A percentile compares a stretch with the other conserved stretches of the same genome.
Conservation (phyloP, 2,888 invertebrate genomes). For the Eurois occulta region DNA sequence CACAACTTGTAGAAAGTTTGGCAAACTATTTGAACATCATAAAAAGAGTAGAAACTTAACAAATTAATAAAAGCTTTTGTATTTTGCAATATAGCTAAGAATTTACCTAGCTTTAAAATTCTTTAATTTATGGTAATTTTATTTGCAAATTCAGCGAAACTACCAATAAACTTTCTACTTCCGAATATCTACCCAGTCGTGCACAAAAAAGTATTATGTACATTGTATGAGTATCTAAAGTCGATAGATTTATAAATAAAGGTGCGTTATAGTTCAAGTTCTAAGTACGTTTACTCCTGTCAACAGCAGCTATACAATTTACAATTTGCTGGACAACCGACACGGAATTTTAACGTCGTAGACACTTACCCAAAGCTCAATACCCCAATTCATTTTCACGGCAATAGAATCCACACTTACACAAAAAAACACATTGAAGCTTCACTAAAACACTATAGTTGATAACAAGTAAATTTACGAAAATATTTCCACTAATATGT, state of each 20-base stretch:
- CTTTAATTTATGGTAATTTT: constrained; percentile 25
- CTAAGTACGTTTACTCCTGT: constrained; percentile 44
- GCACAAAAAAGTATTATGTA: not conserved
- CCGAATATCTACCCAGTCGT: constrained; percentile 10
- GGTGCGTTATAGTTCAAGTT: constrained; percentile 6
- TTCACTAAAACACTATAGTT: constrained; percentile 82
- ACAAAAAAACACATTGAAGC: constrained; percentile 88
- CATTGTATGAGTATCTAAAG: not conserved
- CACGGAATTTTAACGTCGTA: constrained; percentile 67
- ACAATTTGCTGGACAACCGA: constrained; percentile 64
- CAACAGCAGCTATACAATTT: constrained; percentile 65
- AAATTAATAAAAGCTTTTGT: not conserved
- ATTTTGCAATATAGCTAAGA: constrained; percentile 5
- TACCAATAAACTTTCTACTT: constrained; percentile 54
- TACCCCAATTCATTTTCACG: constrained; percentile 92
- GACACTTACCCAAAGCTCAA: constrained; percentile 92
- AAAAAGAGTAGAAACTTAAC: not conserved
- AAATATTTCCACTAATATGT: constrained; percentile 80
- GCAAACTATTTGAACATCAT: constrained; percentile 9
- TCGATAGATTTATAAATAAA: constrained; percentile 9
- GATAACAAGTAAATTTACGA: constrained; percentile 73
- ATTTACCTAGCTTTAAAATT: not conserved
- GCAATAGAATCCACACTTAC: constrained; percentile 84
- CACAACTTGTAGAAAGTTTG: constrained; percentile 31
- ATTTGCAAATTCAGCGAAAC: constrained; percentile 38